A percentile compares a stretch with the other conserved stretches of the same genome.
Evolutionary conservation across 1,140 invertebrate species (phyloP).

Genomic region (Drosophila pruinosa): DNA sequence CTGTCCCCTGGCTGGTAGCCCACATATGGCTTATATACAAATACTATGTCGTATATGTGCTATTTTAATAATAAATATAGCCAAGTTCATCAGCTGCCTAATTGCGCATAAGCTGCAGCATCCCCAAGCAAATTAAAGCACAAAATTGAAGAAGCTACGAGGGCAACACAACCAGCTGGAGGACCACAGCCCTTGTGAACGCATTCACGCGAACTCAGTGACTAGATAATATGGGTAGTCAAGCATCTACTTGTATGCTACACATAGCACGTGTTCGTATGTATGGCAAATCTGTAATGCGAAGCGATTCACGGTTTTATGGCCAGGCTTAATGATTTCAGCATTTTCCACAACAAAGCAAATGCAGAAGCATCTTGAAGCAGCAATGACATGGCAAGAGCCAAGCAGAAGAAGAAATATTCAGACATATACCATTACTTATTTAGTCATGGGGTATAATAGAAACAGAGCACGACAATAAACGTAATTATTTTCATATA

Average conservation of each 20-base stretch:
- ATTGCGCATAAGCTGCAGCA: slow-evolving; percentile 45
- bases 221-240: slow-evolving; percentile 46
- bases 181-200: slow-evolving; percentile 5
- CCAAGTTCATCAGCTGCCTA: slow-evolving; percentile 48
- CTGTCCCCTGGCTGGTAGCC: slow-evolving; percentile 3
- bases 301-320: slow-evolving; percentile 36
- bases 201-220: slow-evolving; percentile 22
- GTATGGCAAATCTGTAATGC: slow-evolving; percentile 35
- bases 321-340: slow-evolving; percentile 34
- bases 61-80: slow-evolving; percentile 39
- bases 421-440: neutral
- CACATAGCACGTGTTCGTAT: neutral
- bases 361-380: slow-evolving; percentile 24
- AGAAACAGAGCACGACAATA: neutral
- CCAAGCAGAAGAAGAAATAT: slow-evolving; percentile 13
- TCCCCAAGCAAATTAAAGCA: slow-evolving; percentile 22
- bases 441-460: neutral
- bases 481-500: too few relatives aligned
- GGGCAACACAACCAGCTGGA: neutral
- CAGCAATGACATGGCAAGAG: slow-evolving; percentile 22
- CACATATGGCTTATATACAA: neutral
- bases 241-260: neutral
- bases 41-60: slow-evolving; percentile 1
- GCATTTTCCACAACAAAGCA: slow-evolving; percentile 40
- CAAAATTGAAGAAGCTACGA: slow-evolving; percentile 9